Conservation (phyloP, 2,113 vertebrate species). For the Greenwoodochromis staneri region DNA sequence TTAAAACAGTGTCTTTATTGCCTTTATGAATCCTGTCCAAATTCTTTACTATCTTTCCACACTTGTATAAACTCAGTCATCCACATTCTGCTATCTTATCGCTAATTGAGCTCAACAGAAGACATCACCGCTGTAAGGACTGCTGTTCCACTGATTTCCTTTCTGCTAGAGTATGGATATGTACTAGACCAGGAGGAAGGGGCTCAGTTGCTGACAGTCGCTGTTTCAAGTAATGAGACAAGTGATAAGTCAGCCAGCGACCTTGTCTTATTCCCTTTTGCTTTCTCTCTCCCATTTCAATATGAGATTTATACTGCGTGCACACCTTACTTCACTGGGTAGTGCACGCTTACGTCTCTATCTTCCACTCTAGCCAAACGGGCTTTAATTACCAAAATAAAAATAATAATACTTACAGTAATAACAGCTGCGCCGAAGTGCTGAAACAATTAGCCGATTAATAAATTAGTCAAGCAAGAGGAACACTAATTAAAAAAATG, state of each 20-base stretch:
- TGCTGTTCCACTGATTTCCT: constrained; percentile 34
- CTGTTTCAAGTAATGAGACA: constrained; percentile 57
- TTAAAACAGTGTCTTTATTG: neutral
- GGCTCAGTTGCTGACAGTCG: constrained; percentile 39
- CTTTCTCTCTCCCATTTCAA: constrained; percentile 31
- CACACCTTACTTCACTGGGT: neutral
- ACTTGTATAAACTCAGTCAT: neutral
- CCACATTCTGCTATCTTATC: neutral
- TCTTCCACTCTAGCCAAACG: neutral
- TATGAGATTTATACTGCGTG: neutral
- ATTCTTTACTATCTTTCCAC: neutral
- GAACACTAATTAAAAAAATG: neutral
- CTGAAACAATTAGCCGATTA: neutral
- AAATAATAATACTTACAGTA: neutral
- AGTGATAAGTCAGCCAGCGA: constrained; percentile 53
- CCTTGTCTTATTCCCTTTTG: constrained; percentile 45
- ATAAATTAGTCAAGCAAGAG: neutral
- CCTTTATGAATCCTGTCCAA: neutral
- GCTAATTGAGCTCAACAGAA: constrained; percentile 25
- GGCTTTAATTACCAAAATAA: neutral
- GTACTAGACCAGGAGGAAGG: constrained; percentile 35
- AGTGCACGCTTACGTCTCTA: neutral
- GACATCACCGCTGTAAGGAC: neutral
- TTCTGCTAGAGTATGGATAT: constrained; percentile 22
- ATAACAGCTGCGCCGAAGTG: neutral